These are phyloP conservation scores for Chloebia gouldiae DNA, from an alignment of 2,113 vertebrate genomes.

Conservation along the genomic window DNA sequence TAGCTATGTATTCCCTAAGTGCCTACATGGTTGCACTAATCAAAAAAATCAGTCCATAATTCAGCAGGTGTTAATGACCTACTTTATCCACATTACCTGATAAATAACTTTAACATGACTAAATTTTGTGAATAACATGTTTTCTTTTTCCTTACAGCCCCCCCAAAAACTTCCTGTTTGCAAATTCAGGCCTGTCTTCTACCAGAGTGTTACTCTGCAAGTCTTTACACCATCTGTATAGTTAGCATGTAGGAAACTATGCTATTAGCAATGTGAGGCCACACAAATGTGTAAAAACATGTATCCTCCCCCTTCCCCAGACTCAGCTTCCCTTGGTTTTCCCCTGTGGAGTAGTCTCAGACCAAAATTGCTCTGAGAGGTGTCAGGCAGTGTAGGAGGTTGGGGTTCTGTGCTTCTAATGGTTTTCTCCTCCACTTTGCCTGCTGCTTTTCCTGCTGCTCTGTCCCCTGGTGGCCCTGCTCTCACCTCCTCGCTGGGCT, in stretches of 20 bases:
- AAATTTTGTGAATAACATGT: neutral
- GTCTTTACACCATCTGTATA: neutral
- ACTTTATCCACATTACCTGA: neutral
- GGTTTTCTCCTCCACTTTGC: neutral
- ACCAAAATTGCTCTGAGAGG: neutral
- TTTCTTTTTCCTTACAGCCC: neutral
- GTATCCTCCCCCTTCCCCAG: neutral
- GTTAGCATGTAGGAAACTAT: neutral
- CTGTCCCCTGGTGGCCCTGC: neutral
- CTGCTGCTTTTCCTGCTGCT: neutral
- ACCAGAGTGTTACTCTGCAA: neutral
- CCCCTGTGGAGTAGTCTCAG: neutral
- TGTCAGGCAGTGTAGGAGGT: slow-evolving; percentile 1
- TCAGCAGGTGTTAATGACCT: neutral
- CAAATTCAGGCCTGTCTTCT: neutral
- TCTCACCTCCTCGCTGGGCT: neutral
- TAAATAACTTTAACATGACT: neutral
- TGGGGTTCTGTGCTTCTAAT: neutral
- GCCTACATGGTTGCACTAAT: neutral
- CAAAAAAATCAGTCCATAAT: neutral
- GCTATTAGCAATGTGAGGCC: neutral
- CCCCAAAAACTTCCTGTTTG: neutral
- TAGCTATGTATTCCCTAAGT: neutral
- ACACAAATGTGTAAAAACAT: neutral
- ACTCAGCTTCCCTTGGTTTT: neutral